These are phyloP conservation scores for Orchestes rusci DNA, from an alignment of 2,888 invertebrate species.

Conservation along the genomic window DNA sequence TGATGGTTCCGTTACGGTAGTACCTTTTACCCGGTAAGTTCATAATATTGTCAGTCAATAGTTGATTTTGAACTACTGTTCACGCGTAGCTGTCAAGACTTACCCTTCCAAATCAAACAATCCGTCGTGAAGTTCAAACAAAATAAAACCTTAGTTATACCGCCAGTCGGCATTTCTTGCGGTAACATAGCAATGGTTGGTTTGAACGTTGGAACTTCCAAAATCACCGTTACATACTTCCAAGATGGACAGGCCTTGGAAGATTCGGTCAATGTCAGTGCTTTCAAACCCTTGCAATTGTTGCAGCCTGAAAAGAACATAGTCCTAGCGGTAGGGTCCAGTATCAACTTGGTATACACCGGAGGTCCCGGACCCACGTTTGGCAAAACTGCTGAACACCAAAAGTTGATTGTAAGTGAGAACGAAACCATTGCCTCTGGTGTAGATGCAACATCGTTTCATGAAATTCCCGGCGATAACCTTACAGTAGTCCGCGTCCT, in stretches of 20 bases:
- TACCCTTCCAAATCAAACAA: slow-evolving; percentile 58
- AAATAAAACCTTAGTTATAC: slow-evolving; percentile 39
- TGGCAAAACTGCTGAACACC: slow-evolving; percentile 43
- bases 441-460: slow-evolving; percentile 38
- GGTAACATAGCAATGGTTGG: slow-evolving; percentile 50
- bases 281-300: slow-evolving; percentile 52
- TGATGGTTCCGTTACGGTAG: slow-evolving; percentile 41
- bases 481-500: slow-evolving; percentile 51
- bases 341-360: slow-evolving; percentile 65
- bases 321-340: slow-evolving; percentile 65
- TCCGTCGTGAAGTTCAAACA: slow-evolving; percentile 49
- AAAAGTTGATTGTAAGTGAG: slow-evolving; percentile 36
- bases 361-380: slow-evolving; percentile 55
- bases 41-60: too few relatives aligned
- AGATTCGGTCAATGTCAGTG: slow-evolving; percentile 57
- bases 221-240: slow-evolving; percentile 53
- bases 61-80: too few relatives aligned
- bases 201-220: slow-evolving; percentile 52
- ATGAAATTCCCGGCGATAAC: slow-evolving; percentile 42
- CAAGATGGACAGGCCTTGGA: slow-evolving; percentile 52
- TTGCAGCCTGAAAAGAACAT: slow-evolving; percentile 54
- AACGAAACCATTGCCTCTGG: slow-evolving; percentile 45
- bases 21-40: slow-evolving; percentile 60
- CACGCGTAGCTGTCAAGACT: slow-evolving; percentile 58
- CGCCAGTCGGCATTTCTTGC: slow-evolving; percentile 51